Conservation (phyloP, 2,888 invertebrate genomes). For the Scaptomyza reducta region DNA sequence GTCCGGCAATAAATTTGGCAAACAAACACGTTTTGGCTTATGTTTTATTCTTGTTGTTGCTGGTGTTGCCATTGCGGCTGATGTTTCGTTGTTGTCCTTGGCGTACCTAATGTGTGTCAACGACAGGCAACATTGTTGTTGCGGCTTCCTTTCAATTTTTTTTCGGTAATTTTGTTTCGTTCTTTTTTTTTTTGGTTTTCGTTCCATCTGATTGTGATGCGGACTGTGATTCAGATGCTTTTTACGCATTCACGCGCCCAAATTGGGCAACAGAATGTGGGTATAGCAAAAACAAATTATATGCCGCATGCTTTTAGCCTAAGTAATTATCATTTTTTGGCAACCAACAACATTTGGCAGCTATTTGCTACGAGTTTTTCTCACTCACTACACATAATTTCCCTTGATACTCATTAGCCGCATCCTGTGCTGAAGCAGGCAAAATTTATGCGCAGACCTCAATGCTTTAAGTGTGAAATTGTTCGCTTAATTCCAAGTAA, state of each 20-base stretch:
- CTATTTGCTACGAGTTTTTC: conserved; percentile 33
- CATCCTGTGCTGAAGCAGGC: conserved; percentile 20
- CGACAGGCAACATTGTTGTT: conserved; percentile 49
- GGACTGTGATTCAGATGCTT: conserved; percentile 52
- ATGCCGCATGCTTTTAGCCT: conserved; percentile 56
- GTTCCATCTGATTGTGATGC: conserved; percentile 36
- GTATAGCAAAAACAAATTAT: conserved; percentile 53
- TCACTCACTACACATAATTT: conserved; percentile 60
- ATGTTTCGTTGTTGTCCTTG: conserved; percentile 68
- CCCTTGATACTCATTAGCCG: conserved; percentile 70
- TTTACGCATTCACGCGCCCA: conserved; percentile 74
- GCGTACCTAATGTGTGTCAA: conserved; percentile 74
- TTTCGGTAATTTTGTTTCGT: conserved; percentile 11
- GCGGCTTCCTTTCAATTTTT: conserved; percentile 37
- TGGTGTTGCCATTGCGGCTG: conserved; percentile 47
- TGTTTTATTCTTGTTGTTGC: conserved; percentile 69
- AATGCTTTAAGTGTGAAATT: conserved; percentile 67
- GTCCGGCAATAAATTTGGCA: conserved; percentile 75
- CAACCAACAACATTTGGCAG: conserved; percentile 53
- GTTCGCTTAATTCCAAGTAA: conserved; percentile 63
- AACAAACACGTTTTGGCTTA: conserved; percentile 76
- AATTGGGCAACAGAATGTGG: conserved; percentile 53
- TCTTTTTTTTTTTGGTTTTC: conserved; percentile 12
- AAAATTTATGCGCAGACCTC: conserved; percentile 53
- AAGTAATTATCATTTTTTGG: conserved; percentile 70